Evolutionary conservation across 2,797 vertebrate species (phyloP).

Genomic region (Bovichtus variegatus): DNA sequence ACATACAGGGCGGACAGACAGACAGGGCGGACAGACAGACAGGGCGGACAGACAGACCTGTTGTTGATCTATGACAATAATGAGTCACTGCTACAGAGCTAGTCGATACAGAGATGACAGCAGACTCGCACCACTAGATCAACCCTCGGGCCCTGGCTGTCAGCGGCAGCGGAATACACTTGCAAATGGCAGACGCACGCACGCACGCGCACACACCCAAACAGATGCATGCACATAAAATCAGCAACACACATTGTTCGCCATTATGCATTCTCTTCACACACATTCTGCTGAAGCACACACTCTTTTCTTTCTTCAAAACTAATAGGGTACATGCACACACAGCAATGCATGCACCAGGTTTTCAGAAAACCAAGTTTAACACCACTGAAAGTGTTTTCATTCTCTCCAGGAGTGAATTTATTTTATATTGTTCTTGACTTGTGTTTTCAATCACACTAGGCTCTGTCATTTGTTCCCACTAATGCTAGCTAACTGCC

Average conservation of each 20-base stretch:
- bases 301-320: not conserved
- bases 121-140: constrained; percentile 52
- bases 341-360: not conserved
- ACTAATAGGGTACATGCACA: not conserved
- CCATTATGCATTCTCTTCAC: not conserved
- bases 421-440: too few species aligned
- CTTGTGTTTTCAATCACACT: not conserved
- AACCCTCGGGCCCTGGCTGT: constrained; percentile 51
- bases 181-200: constrained; percentile 12
- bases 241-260: not conserved
- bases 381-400: not conserved
- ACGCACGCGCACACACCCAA: not conserved
- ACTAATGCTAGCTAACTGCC: too few species aligned
- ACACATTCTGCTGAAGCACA: not conserved
- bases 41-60: constrained; percentile 12
- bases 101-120: constrained; percentile 60
- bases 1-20: too few species aligned
- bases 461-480: not conserved
- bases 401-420: not conserved
- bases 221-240: constrained; percentile 19
- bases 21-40: too few species aligned
- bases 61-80: constrained; percentile 45
- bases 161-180: constrained; percentile 43
- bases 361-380: not conserved
- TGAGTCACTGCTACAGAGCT: constrained; percentile 42